Evolutionary conservation across 23 tunicate genomes (phyloP).

Genomic region (Ciona savignyi): DNA sequence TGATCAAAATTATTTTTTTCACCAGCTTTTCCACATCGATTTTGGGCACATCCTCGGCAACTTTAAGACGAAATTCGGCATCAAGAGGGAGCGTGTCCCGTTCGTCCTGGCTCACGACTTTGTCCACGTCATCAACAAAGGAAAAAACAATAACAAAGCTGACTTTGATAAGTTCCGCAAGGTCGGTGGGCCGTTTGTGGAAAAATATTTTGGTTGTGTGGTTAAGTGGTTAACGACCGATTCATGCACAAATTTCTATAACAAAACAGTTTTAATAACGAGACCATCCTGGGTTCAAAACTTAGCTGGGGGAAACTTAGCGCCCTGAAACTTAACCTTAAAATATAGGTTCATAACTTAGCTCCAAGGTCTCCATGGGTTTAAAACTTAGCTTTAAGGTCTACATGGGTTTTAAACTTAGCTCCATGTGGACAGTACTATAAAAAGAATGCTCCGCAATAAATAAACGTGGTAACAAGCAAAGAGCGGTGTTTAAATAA

Average conservation of each 20-base stretch:
- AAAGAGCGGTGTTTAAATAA: no score
- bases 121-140: slow-evolving; percentile 90
- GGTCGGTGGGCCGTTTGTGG: slow-evolving; percentile 11
- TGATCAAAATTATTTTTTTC: no score
- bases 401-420: no score
- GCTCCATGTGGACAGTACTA: no score
- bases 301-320: not conserved
- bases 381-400: no score
- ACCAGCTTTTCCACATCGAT: slow-evolving; percentile 92
- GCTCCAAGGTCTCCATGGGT: no score
- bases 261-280: not conserved
- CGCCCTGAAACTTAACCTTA: not conserved
- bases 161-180: slow-evolving; percentile 67
- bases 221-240: not conserved
- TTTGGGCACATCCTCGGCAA: slow-evolving; percentile 92
- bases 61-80: slow-evolving; percentile 76
- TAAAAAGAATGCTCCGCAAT: no score
- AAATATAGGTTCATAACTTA: no score
- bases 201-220: not conserved
- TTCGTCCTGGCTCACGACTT: slow-evolving; percentile 93
- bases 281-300: not conserved
- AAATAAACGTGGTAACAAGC: no score
- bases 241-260: not conserved
- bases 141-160: slow-evolving; percentile 72
- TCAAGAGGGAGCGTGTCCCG: slow-evolving; percentile 91